These are phyloP conservation scores for Acanthoscelides obtectus DNA, from an alignment of 2,888 invertebrate genomes.

Conservation along the genomic window DNA sequence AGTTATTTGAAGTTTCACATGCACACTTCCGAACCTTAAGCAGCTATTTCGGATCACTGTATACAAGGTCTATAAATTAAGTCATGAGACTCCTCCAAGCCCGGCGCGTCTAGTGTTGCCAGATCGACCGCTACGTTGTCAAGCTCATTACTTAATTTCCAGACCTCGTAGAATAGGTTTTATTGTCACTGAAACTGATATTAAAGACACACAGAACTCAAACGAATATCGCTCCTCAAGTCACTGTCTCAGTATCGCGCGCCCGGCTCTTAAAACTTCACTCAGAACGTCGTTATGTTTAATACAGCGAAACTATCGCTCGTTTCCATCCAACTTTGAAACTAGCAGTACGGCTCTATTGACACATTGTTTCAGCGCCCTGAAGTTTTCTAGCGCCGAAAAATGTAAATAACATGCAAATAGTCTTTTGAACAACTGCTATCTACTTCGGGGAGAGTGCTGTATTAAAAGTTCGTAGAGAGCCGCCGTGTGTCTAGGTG, in stretches of 20 bases:
- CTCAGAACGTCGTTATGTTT: background rate
- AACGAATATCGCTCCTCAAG: background rate
- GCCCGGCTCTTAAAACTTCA: background rate
- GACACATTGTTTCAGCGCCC: background rate
- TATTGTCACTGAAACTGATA: background rate
- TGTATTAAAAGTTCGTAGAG: background rate
- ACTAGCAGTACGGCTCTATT: background rate
- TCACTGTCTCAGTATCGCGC: background rate
- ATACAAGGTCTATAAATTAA: no score
- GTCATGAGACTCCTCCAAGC: no score
- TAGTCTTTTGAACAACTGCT: background rate
- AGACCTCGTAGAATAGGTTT: no score
- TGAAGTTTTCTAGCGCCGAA: background rate
- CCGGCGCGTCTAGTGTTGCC: no score
- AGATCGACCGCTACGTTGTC: no score
- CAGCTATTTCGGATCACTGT: no score
- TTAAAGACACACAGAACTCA: background rate
- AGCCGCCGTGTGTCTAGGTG: background rate
- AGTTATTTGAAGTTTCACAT: no score
- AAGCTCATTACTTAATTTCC: no score
- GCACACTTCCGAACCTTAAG: no score
- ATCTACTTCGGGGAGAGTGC: background rate
- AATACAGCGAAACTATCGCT: background rate
- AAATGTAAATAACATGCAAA: background rate
- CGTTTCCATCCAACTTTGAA: background rate